These are phyloP conservation scores for Oreochromis spilurus DNA, from an alignment of 2,113 vertebrate genomes.

Conservation along the genomic window DNA sequence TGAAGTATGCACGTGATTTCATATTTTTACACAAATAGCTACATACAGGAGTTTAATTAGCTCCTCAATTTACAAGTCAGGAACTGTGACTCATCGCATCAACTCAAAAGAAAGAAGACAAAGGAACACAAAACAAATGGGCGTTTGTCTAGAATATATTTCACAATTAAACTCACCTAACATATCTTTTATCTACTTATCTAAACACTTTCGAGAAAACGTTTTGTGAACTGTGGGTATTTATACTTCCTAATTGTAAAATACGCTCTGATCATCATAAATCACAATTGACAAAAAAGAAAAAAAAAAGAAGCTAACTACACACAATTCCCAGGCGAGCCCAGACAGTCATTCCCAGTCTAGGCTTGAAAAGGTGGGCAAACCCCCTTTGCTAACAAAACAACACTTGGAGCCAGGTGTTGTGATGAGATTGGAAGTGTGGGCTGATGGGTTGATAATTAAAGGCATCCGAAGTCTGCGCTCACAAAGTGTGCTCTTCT, in stretches of 20 bases:
- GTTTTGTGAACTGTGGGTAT: accelerated
- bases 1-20: not conserved
- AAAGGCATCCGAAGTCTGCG: not conserved
- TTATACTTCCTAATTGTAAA: not conserved
- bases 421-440: not conserved
- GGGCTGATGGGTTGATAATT: not conserved
- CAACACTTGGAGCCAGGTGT: not conserved
- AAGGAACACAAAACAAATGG: not conserved
- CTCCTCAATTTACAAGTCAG: not conserved
- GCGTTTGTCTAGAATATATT: not conserved
- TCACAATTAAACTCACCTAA: not conserved
- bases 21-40: not conserved
- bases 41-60: not conserved
- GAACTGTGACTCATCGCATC: not conserved
- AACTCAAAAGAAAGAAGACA: not conserved
- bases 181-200: not conserved
- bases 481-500: not conserved
- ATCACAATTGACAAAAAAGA: not conserved
- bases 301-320: not conserved
- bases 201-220: not conserved
- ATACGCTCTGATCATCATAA: not conserved
- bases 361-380: not conserved
- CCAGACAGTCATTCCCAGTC: not conserved
- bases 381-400: not conserved
- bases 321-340: not conserved